A percentile compares a stretch with the other conserved stretches of the same genome.
Evolutionary conservation across 2,113 vertebrate genomes (phyloP).

Genomic region (Dicerorhinus sumatrensis): DNA sequence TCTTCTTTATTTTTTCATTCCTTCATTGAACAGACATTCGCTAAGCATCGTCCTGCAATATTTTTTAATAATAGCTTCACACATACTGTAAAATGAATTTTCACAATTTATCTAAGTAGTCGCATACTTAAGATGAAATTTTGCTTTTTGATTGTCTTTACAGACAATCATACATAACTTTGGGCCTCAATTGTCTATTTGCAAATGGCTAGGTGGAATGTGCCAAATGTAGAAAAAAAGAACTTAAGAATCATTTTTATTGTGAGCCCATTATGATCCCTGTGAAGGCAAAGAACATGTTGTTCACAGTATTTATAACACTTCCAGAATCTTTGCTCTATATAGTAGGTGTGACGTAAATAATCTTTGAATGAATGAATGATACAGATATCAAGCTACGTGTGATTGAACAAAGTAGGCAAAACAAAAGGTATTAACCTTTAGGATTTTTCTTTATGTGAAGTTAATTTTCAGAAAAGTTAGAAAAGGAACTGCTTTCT

Average conservation of each 20-base stretch:
- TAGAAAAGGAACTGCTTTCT: not conserved
- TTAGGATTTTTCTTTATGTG: conserved; percentile 9
- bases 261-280: not conserved
- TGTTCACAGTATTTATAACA: not conserved
- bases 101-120: not conserved
- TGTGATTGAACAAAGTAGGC: not conserved
- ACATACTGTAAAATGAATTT: not conserved
- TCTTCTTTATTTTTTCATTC: not conserved
- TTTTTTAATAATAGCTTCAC: not conserved
- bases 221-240: not conserved
- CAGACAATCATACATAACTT: not conserved
- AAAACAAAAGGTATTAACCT: not conserved
- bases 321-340: not conserved
- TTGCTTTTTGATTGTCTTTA: not conserved
- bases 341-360: not conserved
- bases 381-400: not conserved
- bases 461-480: not conserved
- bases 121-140: not conserved
- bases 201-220: not conserved
- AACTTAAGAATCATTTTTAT: not conserved
- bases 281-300: not conserved
- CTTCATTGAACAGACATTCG: not conserved
- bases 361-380: not conserved
- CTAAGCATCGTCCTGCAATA: not conserved
- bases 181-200: not conserved